phyloP scores from a whole-genome alignment of 2,797 vertebrate species.

The Gambelia wislizenii region DNA sequence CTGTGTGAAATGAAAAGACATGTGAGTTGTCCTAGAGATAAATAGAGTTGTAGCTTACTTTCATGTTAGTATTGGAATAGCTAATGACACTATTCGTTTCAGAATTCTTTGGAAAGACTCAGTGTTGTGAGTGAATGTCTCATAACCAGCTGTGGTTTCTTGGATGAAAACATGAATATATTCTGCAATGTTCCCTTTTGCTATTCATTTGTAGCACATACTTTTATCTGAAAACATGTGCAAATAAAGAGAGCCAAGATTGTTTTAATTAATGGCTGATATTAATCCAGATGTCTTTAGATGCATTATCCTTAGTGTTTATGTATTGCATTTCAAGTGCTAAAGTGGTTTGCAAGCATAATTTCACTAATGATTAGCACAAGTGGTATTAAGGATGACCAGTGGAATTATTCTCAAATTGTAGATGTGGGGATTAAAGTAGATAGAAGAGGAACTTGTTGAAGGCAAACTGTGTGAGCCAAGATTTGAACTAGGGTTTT shows the following conservation, averaged over 20 bases:
- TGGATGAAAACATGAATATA: constrained; percentile 8
- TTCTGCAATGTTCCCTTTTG: not conserved
- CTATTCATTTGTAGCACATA: not conserved
- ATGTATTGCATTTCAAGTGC: not conserved
- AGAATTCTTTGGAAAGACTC: not conserved
- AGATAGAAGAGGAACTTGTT: not conserved
- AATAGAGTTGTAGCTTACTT: not conserved
- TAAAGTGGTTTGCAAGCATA: not conserved
- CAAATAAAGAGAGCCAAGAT: not conserved
- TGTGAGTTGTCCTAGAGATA: not conserved
- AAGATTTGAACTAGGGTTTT: not conserved
- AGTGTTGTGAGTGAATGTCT: not conserved
- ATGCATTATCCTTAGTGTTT: not conserved
- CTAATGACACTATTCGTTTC: not conserved
- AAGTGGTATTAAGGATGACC: not conserved
- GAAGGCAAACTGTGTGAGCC: not conserved
- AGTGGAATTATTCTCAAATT: not conserved
- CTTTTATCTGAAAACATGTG: not conserved
- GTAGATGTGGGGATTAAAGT: not conserved
- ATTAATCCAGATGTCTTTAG: not conserved
- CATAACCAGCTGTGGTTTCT: not conserved
- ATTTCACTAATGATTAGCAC: not conserved
- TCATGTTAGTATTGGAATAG: not conserved
- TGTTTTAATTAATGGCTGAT: not conserved
- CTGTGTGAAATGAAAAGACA: not conserved